Conservation (phyloP, 2,888 invertebrate genomes). For the Julus scandinavius region DNA sequence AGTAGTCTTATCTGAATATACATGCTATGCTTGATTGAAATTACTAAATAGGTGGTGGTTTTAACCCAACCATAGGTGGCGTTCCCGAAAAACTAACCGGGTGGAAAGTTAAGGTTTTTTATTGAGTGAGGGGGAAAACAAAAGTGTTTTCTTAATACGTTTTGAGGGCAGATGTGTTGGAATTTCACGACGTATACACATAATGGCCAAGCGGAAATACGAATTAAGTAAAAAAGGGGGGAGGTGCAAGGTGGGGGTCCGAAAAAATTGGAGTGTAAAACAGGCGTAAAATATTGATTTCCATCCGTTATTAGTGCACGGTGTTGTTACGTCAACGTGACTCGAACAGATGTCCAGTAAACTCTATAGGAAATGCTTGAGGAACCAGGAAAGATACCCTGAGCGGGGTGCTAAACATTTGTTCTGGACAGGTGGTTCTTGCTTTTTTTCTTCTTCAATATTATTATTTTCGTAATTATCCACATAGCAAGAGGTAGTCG, state of each 20-base stretch:
- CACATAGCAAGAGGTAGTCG: conserved; percentile 3
- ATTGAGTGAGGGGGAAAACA: too few species aligned
- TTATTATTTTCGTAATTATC: conserved; percentile 18
- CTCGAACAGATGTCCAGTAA: neutral
- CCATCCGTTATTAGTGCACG: neutral
- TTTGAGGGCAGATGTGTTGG: neutral
- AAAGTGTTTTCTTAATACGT: too few species aligned
- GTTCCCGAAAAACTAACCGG: too few species aligned
- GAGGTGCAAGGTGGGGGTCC: neutral
- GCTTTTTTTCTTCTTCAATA: neutral
- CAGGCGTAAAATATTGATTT: conserved; percentile 18
- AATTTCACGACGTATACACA: neutral
- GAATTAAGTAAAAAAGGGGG: neutral
- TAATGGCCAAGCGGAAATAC: neutral
- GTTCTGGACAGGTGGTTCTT: neutral
- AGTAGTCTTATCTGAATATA: too few species aligned
- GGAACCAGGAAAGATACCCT: neutral
- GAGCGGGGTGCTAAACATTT: conserved; percentile 2
- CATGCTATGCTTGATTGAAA: too few species aligned
- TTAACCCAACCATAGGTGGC: too few species aligned
- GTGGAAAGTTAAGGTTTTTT: too few species aligned
- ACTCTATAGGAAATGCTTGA: neutral
- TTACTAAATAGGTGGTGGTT: too few species aligned
- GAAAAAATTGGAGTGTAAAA: conserved; percentile 2
- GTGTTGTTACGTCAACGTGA: neutral